These are phyloP conservation scores for Idaea aversata DNA, from an alignment of 2,888 invertebrate species.

Conservation along the genomic window DNA sequence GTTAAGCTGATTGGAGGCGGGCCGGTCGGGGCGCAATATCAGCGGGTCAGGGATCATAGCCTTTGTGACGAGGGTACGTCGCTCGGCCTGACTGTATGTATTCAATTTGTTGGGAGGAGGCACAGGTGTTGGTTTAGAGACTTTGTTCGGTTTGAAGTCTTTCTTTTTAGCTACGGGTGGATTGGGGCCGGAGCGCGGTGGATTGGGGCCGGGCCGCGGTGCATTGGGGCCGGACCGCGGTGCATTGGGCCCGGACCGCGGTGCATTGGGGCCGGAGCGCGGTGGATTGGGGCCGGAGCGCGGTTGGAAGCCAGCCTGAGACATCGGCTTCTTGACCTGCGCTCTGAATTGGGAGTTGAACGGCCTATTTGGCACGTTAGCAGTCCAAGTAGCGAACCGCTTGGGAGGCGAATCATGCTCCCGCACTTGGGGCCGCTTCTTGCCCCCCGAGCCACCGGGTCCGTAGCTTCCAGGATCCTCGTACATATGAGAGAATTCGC, in stretches of 20 bases:
- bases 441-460: constrained; percentile 33
- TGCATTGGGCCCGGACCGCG: no score
- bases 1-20: constrained; percentile 44
- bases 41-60: constrained; percentile 10
- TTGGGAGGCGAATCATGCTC: constrained; percentile 38
- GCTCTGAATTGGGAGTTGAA: constrained; percentile 22
- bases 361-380: constrained; percentile 17
- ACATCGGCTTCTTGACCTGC: constrained; percentile 15
- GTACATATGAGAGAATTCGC: constrained; percentile 41
- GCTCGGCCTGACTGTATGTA: constrained; percentile 30
- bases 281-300: constrained; percentile 8
- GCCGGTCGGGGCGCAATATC: constrained; percentile 37
- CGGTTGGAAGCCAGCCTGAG: constrained; percentile 10
- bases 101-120: constrained; percentile 35
- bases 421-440: constrained; percentile 43
- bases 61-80: constrained; percentile 31
- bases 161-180: constrained; percentile 19
- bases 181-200: constrained; percentile 6
- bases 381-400: constrained; percentile 32
- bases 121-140: constrained; percentile 38
- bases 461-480: constrained; percentile 29
- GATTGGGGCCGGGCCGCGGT: constrained; percentile 14
- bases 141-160: constrained; percentile 42
- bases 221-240: constrained; percentile 22
- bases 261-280: no score